Evolutionary conservation across 37 sponge, comb jelly and placozoan genomes (phyloP).

Genomic region (Ianthella basta): DNA sequence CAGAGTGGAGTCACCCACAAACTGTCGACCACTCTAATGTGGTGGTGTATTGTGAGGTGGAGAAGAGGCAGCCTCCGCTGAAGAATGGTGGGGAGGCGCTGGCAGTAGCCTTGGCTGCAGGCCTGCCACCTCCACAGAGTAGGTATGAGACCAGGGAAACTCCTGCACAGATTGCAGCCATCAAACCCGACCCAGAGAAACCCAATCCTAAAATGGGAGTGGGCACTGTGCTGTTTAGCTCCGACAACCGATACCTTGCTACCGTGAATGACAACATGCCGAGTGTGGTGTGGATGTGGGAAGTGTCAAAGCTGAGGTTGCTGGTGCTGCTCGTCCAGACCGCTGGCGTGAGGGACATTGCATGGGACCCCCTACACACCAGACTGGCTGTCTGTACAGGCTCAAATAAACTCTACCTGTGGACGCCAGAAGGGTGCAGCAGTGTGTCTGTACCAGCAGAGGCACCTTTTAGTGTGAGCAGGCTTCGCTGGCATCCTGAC

Average conservation of each 20-base stretch:
- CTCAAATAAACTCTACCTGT: constrained; percentile 77
- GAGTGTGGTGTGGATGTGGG: constrained; percentile 94
- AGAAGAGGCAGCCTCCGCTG: constrained; percentile 23
- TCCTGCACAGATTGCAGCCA: constrained; percentile 49
- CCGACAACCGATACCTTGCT: constrained; percentile 82
- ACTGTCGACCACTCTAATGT: constrained; percentile 41
- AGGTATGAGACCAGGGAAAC: constrained; percentile 63
- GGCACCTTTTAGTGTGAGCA: constrained; percentile 53
- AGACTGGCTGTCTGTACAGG: constrained; percentile 88
- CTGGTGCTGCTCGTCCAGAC: constrained; percentile 70
- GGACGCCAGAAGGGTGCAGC: constrained; percentile 91
- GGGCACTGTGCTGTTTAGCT: constrained; percentile 72
- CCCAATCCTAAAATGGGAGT: constrained; percentile 90
- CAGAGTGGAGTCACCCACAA: constrained; percentile 64
- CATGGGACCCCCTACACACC: constrained; percentile 89
- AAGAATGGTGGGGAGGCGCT: neutral
- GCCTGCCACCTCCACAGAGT: constrained; percentile 43
- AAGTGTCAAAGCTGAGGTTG: constrained; percentile 62
- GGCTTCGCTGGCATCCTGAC: constrained; percentile 80
- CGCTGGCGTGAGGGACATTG: constrained; percentile 56
- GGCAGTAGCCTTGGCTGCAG: neutral
- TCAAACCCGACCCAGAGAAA: constrained; percentile 90
- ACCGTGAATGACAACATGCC: constrained; percentile 95
- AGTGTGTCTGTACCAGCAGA: constrained; percentile 75
- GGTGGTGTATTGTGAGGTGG: constrained; percentile 73